Base-by-base conservation (phyloP, 2,888 invertebrate genomes). In the Microctonus brassicae region DNA sequence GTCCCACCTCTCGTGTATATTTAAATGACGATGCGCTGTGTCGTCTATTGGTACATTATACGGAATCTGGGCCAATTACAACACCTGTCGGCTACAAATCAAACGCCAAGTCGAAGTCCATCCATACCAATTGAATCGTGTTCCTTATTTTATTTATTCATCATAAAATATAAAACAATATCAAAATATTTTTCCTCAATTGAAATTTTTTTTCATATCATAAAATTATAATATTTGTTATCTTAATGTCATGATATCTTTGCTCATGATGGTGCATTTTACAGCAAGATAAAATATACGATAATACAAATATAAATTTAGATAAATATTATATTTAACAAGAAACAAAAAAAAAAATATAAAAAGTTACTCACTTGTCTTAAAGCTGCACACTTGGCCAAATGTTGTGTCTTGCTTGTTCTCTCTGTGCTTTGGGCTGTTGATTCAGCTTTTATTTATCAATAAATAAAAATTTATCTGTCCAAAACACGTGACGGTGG, bases 11-110 rank as follows among this genome's bases (percentile, higher is more conserved):
- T 42, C 26, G 33, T 78, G 77, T 81, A 81, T 78, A 82, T 81
- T 83, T 81, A 78, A 77, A 73, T 76, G 75, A 65, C 53, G 42
- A 20, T 22, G 24, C 26, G 53, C 29, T 17, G 29, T 57, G 29
- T 26, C 47, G 73, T 80, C 80, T 79, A 82, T 82, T 81, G 80
- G 83, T 83, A 79, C 82, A 80, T 77, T 79, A 77, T 73, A 72
- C 74, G 82, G 80, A 80, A 83, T 83, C 81, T 82, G 81, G 82
- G 81, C 78, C 83, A 76, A 79, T 83, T 82, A 77, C 83, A 77
- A 83, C 82, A 83, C 80, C 77, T 78, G 79, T 65, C 77, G 73
- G 67, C 55, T 36, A 70, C 58, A 55, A 72, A 63, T 73, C 74
- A 53, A 58, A 55, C 60, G 29, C 39, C 53, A 33, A 60, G 17